phyloP scores from a whole-genome alignment of 2,888 invertebrate genomes.

The Scaptomyza tumidula region DNA sequence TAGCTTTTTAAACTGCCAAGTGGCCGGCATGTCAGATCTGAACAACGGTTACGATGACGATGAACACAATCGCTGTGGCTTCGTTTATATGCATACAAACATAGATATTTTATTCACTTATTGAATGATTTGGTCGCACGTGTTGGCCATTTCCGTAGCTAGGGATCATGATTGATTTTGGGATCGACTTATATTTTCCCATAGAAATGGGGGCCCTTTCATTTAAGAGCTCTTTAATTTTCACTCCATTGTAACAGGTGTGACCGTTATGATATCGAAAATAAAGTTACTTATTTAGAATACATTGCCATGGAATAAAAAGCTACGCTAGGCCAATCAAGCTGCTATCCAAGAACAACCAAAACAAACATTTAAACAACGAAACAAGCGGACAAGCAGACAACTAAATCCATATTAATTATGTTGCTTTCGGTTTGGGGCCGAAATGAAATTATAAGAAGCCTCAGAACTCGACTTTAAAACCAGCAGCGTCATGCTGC shows the following conservation, averaged over 20 bases:
- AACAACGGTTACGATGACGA: conserved; percentile 36
- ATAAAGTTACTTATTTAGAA: conserved; percentile 64
- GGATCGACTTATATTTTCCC: conserved; percentile 33
- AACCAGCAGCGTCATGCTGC: conserved; percentile 70
- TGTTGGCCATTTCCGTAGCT: conserved; percentile 65
- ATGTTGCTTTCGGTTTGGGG: conserved; percentile 48
- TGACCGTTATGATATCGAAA: conserved; percentile 68
- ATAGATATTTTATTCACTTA: conserved; percentile 9
- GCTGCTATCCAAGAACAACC: conserved; percentile 25
- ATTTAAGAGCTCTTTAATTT: conserved; percentile 40
- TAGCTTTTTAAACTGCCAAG: conserved; percentile 40
- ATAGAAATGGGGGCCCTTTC: conserved; percentile 38
- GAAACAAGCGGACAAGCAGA: conserved; percentile 17
- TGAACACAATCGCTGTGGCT: conserved; percentile 24
- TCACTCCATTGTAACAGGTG: conserved; percentile 52
- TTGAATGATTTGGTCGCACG: conserved; percentile 54
- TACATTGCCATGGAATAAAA: conserved; percentile 52
- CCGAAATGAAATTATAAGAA: conserved; percentile 70
- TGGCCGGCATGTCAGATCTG: conserved; percentile 47
- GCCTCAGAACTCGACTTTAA: conserved; percentile 60
- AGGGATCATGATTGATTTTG: conserved; percentile 43
- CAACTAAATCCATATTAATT: conserved; percentile 73
- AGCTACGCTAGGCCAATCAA: conserved; percentile 47
- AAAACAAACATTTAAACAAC: conserved; percentile 4
- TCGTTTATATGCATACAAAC: background rate